Evolutionary conservation across 1,140 invertebrate species (phyloP).

Genomic region (Andrena cerasifolii): DNA sequence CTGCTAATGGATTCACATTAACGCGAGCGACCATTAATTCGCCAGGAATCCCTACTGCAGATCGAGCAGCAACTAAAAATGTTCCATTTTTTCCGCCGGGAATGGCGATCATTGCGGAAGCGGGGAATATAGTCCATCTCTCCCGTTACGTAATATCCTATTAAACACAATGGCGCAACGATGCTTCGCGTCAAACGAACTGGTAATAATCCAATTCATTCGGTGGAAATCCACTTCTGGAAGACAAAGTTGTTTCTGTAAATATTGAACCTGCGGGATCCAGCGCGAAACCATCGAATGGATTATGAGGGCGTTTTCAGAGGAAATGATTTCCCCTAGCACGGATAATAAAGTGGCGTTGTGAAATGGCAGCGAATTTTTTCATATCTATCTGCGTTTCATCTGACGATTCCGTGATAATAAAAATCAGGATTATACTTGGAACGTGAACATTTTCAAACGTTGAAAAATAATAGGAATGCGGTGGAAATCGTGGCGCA

Average conservation of each 20-base stretch:
- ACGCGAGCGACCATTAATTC: neutral
- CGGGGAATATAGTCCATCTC: neutral
- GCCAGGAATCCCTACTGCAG: no score
- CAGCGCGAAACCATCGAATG: neutral
- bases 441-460: no score
- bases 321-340: neutral
- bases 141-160: neutral
- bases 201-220: conserved; percentile 29
- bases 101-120: neutral
- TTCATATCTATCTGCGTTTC: no score
- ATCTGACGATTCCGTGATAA: no score
- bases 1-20: neutral
- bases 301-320: neutral
- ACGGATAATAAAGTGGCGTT: no score
- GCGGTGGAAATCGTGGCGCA: no score
- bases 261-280: conserved; percentile 22
- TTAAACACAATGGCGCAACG: neutral
- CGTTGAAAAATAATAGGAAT: no score
- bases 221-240: conserved; percentile 27
- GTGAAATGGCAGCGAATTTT: no score
- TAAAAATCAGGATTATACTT: no score
- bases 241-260: conserved; percentile 27
- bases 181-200: neutral
- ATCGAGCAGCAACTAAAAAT: neutral
- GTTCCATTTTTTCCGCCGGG: neutral